These are phyloP conservation scores for Andinoacara biseriatus DNA, from an alignment of 2,113 vertebrate species.

Conservation along the genomic window DNA sequence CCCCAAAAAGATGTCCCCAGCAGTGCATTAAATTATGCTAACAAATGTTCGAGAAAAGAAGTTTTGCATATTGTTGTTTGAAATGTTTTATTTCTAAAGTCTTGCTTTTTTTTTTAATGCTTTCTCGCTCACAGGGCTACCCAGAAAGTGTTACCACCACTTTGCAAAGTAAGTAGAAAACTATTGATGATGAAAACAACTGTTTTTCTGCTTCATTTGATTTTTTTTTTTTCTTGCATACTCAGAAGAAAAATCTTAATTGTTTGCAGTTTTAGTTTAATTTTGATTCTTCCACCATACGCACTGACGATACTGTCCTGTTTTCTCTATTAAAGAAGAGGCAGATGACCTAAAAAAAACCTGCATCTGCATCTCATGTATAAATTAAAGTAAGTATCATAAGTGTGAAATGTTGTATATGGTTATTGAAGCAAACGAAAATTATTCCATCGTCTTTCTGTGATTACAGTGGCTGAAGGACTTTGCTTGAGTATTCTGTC, in stretches of 20 bases:
- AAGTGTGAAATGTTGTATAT: background rate
- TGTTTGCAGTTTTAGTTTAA: background rate
- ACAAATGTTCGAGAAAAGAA: background rate
- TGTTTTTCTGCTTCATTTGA: background rate
- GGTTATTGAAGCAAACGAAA: background rate
- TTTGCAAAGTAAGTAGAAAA: conserved; percentile 73
- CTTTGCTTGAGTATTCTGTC: background rate
- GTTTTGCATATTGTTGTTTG: background rate
- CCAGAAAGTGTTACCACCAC: conserved; percentile 80
- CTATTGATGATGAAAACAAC: background rate
- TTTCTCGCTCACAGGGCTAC: conserved; percentile 63
- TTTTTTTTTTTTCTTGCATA: background rate
- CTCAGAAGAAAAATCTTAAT: background rate
- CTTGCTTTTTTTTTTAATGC: background rate
- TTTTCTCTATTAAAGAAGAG: conserved; percentile 38
- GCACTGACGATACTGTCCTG: background rate
- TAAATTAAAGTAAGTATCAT: conserved; percentile 1
- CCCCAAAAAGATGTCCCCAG: background rate
- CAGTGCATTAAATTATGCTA: background rate
- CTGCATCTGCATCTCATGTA: background rate
- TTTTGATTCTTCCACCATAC: background rate
- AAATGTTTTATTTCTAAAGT: background rate
- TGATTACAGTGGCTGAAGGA: conserved; percentile 21
- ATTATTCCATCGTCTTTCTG: background rate
- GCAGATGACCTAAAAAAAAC: conserved; percentile 6